Base-by-base conservation (phyloP, 2,113 vertebrate genomes). In the Cebus imitator region DNA sequence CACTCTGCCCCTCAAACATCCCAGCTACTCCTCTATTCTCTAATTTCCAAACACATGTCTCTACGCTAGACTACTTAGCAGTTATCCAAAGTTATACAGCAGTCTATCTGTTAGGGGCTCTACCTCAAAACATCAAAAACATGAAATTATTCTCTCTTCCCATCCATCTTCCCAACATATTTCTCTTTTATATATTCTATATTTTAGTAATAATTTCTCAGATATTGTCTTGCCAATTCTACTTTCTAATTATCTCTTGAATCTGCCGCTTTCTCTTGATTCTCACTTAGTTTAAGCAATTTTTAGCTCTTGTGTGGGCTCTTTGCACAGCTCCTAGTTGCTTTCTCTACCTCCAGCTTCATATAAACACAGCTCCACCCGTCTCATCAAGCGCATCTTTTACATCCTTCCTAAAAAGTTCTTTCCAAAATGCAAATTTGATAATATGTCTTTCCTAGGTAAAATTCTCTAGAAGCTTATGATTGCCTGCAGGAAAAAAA, bases 131-230 rank as follows among this genome's bases (percentile, higher is more conserved):
- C 57, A 72, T 81, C 37, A 58, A 45, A 86, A 35, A 90, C 72
- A 30, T 75, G 92, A 96, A 90, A 8, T 87, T 64, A 94, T 55
- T 81, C 52, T 94, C 68, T 94, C 76, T 91, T 27, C 23, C 6
- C 37, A 75, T 66, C 21, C 40, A 88, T 93, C 96, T 97, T 55
- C 66, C 45, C 45, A 90, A 73, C n/a, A 86, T 66, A 43, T 35
- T 35, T 94, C n/a, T 93, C 89, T 85, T 95, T 80, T 70, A 16
- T 50, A 50, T 72, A 82, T 52, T 84, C 78, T 48, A 50, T 73
- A 85, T 45, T 72, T 90, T 75, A 87, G 57, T 27, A 93, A 87
- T 84, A 81, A 83, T 57, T 94, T 96, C 78, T 85, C 87, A 94
- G 43, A 96, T 21, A 91, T n/a, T 45, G 35, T 83, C 55, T 78